Base-by-base conservation (phyloP, 2,888 invertebrate species). In the Tricholauxania praeusta region DNA sequence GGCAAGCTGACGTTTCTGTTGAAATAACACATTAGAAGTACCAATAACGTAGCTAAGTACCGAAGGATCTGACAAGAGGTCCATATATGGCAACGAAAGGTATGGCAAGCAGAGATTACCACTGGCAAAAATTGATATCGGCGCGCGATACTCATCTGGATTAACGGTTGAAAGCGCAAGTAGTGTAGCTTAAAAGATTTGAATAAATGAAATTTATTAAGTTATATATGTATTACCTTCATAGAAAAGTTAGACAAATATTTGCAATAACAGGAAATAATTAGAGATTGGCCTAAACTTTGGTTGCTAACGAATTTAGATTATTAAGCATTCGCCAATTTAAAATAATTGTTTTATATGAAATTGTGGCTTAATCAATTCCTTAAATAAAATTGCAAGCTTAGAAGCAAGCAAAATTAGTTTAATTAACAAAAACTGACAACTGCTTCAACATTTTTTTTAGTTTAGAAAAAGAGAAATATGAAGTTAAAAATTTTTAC, bases 11-110 rank as follows among this genome's bases (percentile, higher is more conserved):
- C 94, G 91, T 83, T 97, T 97, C 86, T 98, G 98, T 85, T 96
- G 96, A 85, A 99, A 99, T 52, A 99, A 89, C n/a, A 97, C 94
- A 89, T 99, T 99, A 17, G 98, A 98, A n/a, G 98, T 98, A 53
- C 99, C 99, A 73, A 98, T 94, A 60, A 97, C 90, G 87, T 94
- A 95, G 47, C 94, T 94, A 75, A 93, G 89, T 10, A 98, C 96
- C 79, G 95, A 94, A 5, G 94, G 91, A 86, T 98, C 96, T 66
- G 93, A 92, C 71, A 99, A 88, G 72, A 97, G 89, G 88, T 99
- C 99, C 89, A 98, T 91, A 86, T 97, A 98, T 79, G 98, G 96
- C 78, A 99, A 89, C 4, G 97, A 97, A 77, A 99, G 89, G 87
- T 99, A 99, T 19, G 99, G 99, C 86, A 98, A 91, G 86, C 98